phyloP scores from a whole-genome alignment of 2,113 vertebrate species.

The Channa argus region DNA sequence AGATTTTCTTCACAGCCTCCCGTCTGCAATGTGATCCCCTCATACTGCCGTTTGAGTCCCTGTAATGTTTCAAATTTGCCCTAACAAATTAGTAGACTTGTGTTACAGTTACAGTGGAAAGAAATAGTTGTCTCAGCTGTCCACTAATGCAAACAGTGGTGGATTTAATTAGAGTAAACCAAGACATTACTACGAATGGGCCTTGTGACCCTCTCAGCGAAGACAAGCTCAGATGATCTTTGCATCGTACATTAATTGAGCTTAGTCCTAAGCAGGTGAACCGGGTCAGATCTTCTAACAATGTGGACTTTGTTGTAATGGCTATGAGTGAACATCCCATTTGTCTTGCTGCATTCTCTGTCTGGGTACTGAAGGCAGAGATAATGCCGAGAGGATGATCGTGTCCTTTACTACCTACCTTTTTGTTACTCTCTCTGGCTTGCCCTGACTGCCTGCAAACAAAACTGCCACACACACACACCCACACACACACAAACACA shows the following conservation, averaged over 20 bases:
- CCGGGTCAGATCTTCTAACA: slow-evolving; percentile 19
- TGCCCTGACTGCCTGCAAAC: neutral
- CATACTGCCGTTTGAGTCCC: slow-evolving; percentile 42
- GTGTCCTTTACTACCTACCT: slow-evolving; percentile 44
- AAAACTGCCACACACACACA: neutral
- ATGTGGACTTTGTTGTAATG: slow-evolving; percentile 22
- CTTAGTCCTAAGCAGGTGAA: slow-evolving; percentile 34
- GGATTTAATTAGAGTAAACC: slow-evolving; percentile 3
- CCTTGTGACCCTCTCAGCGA: slow-evolving; percentile 9
- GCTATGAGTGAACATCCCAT: slow-evolving; percentile 16
- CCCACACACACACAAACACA: slow-evolving; percentile 10
- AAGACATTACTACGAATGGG: neutral
- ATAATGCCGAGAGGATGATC: slow-evolving; percentile 27
- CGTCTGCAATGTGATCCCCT: slow-evolving; percentile 22
- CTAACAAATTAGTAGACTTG: slow-evolving; percentile 21
- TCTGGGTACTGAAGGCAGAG: slow-evolving; percentile 38
- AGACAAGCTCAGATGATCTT: slow-evolving; percentile 29
- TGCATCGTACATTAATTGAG: slow-evolving; percentile 31
- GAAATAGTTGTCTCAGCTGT: neutral
- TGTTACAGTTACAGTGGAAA: slow-evolving; percentile 13
- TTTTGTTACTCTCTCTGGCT: neutral
- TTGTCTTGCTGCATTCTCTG: slow-evolving; percentile 12
- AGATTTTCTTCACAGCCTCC: slow-evolving; percentile 25
- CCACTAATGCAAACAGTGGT: neutral
- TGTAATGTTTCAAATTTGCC: slow-evolving; percentile 23